Evolutionary conservation across 2,888 invertebrate species (phyloP), one percentile per base, ranked within the genome.

Genomic region (Carabus problematicus): DNA sequence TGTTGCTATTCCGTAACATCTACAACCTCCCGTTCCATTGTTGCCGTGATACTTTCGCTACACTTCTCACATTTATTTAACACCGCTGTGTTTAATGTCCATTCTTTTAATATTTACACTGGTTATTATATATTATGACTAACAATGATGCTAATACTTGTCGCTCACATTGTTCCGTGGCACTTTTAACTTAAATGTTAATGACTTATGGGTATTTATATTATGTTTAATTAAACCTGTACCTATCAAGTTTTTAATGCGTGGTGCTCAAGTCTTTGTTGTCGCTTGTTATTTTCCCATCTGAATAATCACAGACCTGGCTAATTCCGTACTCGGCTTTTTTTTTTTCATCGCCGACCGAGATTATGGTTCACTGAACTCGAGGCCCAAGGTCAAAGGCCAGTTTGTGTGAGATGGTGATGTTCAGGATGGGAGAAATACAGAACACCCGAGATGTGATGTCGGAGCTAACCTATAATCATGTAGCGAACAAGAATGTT

Each of bases 211-310:
- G 18, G 41, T 59, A 66, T 66, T 66, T 66, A 47, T 66, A 58
- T 58, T 47, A 67, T 52, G 60, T 67, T 67, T 67, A 67, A 67
- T 67, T 67, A 67, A 67, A 67, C 47, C 60, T n/a, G n/a, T n/a
- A n/a, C 18, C 41, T 67, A 67, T 67, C 60, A 67, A 45, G 43
- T 67, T 29, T 29, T 67, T 64, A 64, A 60, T 67, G 60, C n/a
- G n/a, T 60, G 60, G 60, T 67, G 67, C 60, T 67, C 52, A 67
- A 67, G 40, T 67, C 67, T 67, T 67, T 67, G 59, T 59, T 67
- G 59, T 59, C 60, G 67, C 59, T 60, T 14, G 67, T 67, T 67
- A 67, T 67, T 60, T 67, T 67, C 67, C 42, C 67, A 67, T 67
- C 67, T 67, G 60, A 67, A 67, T 67, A 67, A 67, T 67, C 49